Conservation (phyloP, 2,888 invertebrate species). For the Clistopyga incitator region DNA sequence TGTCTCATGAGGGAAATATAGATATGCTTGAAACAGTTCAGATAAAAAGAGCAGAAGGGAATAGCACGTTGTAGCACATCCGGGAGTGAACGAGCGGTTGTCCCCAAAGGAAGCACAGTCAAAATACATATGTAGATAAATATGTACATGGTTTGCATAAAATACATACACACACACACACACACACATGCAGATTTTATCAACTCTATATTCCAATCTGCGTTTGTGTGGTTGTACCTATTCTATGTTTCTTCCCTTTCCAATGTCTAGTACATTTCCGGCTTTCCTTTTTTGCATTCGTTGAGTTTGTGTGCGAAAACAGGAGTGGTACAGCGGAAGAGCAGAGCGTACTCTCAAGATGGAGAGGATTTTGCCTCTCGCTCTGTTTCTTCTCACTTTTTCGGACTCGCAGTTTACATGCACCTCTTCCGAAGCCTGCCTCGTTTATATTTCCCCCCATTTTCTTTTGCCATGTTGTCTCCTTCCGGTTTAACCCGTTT, state of each 20-base stretch:
- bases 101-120: slow-evolving; percentile 13
- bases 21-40: slow-evolving; percentile 1
- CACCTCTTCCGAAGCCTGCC: slow-evolving; percentile 16
- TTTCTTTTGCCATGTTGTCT: slow-evolving; percentile 25
- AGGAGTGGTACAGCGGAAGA: slow-evolving; percentile 20
- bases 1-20: not conserved
- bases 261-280: slow-evolving; percentile 17
- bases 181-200: slow-evolving; percentile 35
- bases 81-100: slow-evolving; percentile 23
- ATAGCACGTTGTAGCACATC: slow-evolving; percentile 45
- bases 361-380: slow-evolving; percentile 35
- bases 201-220: slow-evolving; percentile 40
- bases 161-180: not conserved
- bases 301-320: slow-evolving; percentile 26
- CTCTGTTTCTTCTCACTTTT: slow-evolving; percentile 43
- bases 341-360: slow-evolving; percentile 28
- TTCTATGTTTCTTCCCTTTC: slow-evolving; percentile 22
- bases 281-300: slow-evolving; percentile 11
- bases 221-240: slow-evolving; percentile 40
- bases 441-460: slow-evolving; percentile 16
- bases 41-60: slow-evolving; percentile 14
- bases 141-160: not conserved
- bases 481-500: slow-evolving; percentile 38
- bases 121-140: slow-evolving; percentile 10
- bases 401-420: slow-evolving; percentile 36